Evolutionary conservation across 2,113 vertebrate genomes (phyloP), one percentile per base, ranked within the genome.

Genomic region (Malurus alboscapulatus): DNA sequence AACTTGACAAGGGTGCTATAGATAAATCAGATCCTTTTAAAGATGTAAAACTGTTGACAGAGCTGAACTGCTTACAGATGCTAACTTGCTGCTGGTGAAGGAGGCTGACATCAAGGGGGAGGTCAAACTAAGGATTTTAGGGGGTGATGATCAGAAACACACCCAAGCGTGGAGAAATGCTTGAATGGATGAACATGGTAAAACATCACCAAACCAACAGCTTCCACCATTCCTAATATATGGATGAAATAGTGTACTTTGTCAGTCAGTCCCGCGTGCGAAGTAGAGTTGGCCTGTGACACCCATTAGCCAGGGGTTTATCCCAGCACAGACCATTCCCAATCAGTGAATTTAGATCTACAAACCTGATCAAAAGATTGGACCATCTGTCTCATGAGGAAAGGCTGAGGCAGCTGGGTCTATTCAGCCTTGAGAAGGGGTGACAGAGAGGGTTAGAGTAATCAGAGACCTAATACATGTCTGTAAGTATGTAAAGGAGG

Each of bases 1-100:
- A 96, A 88, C 55, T 83, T 93, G 94, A 92, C 87, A 93, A 79
- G 86, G 75, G 81, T 88, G 73, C 69, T 92, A 66, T 67, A 84
- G 81, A 69, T 83, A 93, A 72, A 85, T 79, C 79, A 90, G 84
- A 88, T 84, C 78, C 86, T 62, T 80, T 92, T 94, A 93, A 88
- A 94, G 90, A 96, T 92, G 68, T 92, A 96, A 84, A 93, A 90
- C 71, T 53, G 38, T 45, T 50, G 81, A 77, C 45, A 79, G 83
- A 58, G 76, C 63, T 90, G 77, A 96, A 92, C 50, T 0, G 2
- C 84, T 97, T 88, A 86, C 45, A 80, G 92, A 88, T 79, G 78
- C 61, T 75, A 92, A 78, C 67, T 68, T 12, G 40, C 65, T 96
- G 71, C 79, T 65, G 40, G 29, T 22, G 74, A 73, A 72, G 89